Base-by-base conservation (phyloP, 1,140 invertebrate genomes). In the Drosophila ambigua region DNA sequence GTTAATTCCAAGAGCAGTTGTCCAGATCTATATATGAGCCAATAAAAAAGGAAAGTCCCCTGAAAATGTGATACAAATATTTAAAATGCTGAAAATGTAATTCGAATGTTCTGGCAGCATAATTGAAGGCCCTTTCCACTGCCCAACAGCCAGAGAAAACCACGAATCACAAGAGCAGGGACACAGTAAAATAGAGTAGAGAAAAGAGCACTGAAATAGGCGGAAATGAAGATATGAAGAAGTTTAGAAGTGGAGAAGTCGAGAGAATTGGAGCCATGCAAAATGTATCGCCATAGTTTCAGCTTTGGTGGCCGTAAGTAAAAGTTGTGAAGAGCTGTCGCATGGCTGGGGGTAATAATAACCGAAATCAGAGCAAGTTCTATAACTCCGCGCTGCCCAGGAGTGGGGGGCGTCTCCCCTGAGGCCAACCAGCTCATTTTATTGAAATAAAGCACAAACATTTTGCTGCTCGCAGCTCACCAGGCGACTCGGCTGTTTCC, bases 401-500 rank as follows among this genome's bases (percentile, higher is more conserved):
- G 1, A 16, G 16, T 16, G 16, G 16, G 0, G 1, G 16, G 16
- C 0, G 16, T 16, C 20, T 20, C 20, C 20, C 20, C 20, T 20
- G 20, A 2, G 20, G 20, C 20, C 20, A 1, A 20, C 1, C 20
- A 20, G 20, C 20, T 20, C 20, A 20, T 20, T 20, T 20, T 20
- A 20, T 20, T 87, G 78, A 85, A 87, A 85, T 81, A 85, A 78
- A 78, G 78, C 82, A 87, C 67, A 85, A 87, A 81, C 81, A 81
- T 87, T 85, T 85, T 85, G 59, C 67, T 69, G 72, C 81, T 69
- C 20, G 23, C 23, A 4, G 23, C 20, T 79, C 78, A 59, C 71
- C 61, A 77, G 35, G 41, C 69, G 31, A 13, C 48, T n/a, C 44
- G 16, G 31, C 65, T 16, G 60, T 48, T 49, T 23, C 43, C 16